Base-by-base conservation (phyloP, 2,797 vertebrate species). In the Intellagama lesueurii region DNA sequence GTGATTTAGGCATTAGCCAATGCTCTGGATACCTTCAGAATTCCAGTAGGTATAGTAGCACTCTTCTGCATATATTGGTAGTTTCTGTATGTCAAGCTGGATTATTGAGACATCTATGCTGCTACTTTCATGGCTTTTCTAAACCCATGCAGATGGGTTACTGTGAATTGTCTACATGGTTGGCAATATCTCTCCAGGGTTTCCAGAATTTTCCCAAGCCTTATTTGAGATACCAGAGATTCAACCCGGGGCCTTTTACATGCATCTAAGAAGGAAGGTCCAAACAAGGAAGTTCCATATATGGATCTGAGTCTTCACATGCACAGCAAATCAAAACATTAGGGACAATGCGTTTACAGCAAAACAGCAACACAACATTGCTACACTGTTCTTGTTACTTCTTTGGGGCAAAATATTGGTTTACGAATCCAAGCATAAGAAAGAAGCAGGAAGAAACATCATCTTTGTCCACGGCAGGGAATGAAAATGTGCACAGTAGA, bases 401-500 rank as follows among this genome's bases (percentile, higher is more conserved):
- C 83, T 86, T 94, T 88, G 91, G 87, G 70, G 44, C 3, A 8
- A 47, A 44, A 64, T 32, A 78, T 78, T 78, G 73, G 75, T 82
- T 82, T 82, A n/a, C 44, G n/a, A 76, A 83, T 49, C 40, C 92
- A 93, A 87, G 30, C 88, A 77, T 91, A 91, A 78, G 66, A 92
- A 91, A 84, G 14, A 1, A 86, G 17, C 1, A 40, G 24, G 9
- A 93, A 52, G 86, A 94, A 90, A 89, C 24, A 87, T 82, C 91
- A 81, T 3, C 28, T 89, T 90, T 88, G 30, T 12, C 2, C 12
- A 30, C 47, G 90, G 92, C 80, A 66, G 66, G 91, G 52, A 88
- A 40, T 89, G 78, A 83, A 40, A 69, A 95, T 91, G 77, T 88
- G 17, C 80, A 60, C 83, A 91, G 4, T 14, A 91, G 89, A 94